These are phyloP conservation scores for Marasmarcha lunaedactyla DNA, from an alignment of 2,888 invertebrate genomes.

Conservation along the genomic window DNA sequence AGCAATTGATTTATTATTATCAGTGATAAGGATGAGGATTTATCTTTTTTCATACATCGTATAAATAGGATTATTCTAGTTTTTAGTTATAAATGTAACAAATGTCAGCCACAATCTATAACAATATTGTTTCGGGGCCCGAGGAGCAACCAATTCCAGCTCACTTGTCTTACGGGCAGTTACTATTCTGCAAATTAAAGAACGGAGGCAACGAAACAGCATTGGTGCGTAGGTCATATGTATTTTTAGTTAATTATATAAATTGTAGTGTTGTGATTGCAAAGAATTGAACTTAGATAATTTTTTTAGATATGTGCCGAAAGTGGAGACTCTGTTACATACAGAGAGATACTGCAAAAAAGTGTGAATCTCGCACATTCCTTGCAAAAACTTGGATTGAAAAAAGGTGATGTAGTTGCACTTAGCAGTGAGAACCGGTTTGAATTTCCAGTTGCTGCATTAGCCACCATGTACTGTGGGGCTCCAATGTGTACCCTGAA, in stretches of 20 bases:
- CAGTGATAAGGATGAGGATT: no score
- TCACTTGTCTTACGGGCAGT: conserved; percentile 65
- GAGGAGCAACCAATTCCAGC: conserved; percentile 52
- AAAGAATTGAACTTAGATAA: not conserved
- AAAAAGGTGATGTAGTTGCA: conserved; percentile 68
- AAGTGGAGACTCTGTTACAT: conserved; percentile 68
- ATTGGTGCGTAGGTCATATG: conserved; percentile 40
- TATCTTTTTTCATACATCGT: no score
- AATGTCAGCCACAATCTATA: conserved; percentile 27
- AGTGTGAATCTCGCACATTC: conserved; percentile 69
- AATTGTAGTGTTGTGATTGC: no score
- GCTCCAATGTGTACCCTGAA: conserved; percentile 73
- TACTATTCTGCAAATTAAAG: conserved; percentile 61
- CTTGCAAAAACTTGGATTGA: conserved; percentile 60
- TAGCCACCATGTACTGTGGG: conserved; percentile 70
- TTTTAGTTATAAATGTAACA: no score
- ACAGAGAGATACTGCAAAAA: conserved; percentile 62
- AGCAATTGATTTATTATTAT: no score
- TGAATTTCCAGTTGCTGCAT: conserved; percentile 67
- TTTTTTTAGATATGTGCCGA: conserved; percentile 67
- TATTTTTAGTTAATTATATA: no score
- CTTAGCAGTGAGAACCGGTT: conserved; percentile 74
- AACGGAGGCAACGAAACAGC: conserved; percentile 56
- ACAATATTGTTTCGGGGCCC: conserved; percentile 52
- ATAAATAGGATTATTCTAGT: conserved; percentile 16